Conservation (phyloP, 2,113 vertebrate genomes). For the Neoarius graeffei region DNA sequence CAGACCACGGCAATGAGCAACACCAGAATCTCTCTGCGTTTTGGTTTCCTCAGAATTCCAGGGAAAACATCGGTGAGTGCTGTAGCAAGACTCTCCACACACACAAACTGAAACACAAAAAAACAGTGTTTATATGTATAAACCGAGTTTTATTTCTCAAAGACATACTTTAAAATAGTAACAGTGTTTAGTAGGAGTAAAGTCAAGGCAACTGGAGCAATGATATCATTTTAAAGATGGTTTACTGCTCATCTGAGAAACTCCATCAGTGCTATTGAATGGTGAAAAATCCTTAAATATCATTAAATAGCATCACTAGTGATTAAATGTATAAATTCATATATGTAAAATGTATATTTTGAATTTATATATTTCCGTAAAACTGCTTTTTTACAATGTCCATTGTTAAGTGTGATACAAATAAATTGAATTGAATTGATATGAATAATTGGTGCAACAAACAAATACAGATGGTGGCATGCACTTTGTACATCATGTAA, state of each 20-base stretch:
- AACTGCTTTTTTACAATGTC: too few species aligned
- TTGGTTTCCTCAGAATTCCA: constrained; percentile 71
- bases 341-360: too few species aligned
- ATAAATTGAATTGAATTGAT: background rate
- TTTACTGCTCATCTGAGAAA: background rate
- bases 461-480: background rate
- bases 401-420: too few species aligned
- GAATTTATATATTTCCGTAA: too few species aligned
- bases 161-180: background rate
- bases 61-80: constrained; percentile 87
- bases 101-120: constrained; percentile 79
- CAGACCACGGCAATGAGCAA: constrained; percentile 75
- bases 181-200: background rate
- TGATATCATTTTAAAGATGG: background rate
- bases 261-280: background rate
- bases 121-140: background rate
- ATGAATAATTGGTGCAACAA: background rate
- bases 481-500: background rate
- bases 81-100: constrained; percentile 89
- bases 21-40: constrained; percentile 80
- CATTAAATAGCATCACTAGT: background rate
- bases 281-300: background rate
- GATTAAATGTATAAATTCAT: too few species aligned
- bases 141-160: background rate
- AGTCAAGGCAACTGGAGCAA: background rate